Conservation (phyloP, 2,797 vertebrate species). For the Delichon dasypus region DNA sequence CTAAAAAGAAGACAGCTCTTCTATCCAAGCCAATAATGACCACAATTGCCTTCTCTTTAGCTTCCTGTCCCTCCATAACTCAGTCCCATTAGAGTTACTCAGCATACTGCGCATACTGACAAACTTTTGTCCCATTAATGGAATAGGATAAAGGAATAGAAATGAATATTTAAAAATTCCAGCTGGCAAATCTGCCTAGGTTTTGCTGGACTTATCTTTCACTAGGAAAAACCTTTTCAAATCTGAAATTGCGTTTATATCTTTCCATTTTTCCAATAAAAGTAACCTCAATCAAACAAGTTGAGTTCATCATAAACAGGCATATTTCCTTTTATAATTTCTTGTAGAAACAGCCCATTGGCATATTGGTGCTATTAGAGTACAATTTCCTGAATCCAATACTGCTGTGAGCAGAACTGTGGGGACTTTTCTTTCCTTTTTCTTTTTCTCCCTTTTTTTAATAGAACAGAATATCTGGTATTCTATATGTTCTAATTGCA, state of each 20-base stretch:
- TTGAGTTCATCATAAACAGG: neutral
- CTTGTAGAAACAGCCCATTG: neutral
- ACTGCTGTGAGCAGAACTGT: neutral
- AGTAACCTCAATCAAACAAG: neutral
- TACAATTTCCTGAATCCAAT: neutral
- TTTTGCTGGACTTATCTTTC: neutral
- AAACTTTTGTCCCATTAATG: neutral
- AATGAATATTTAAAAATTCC: neutral
- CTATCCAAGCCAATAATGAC: neutral
- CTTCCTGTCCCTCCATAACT: neutral
- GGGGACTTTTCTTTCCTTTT: rapidly evolving
- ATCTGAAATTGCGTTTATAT: neutral
- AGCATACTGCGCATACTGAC: neutral
- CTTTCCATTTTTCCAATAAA: neutral
- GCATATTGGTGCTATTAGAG: neutral
- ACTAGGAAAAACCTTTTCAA: neutral
- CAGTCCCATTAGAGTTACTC: neutral
- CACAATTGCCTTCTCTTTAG: neutral
- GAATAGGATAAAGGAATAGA: neutral
- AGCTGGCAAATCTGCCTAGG: neutral
- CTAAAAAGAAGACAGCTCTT: neutral
- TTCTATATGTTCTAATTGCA: neutral
- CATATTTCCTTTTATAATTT: neutral
- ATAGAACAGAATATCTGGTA: neutral
- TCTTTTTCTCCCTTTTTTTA: rapidly evolving